Base-by-base conservation (phyloP, 1,140 invertebrate genomes). In the Achatina immaculata region DNA sequence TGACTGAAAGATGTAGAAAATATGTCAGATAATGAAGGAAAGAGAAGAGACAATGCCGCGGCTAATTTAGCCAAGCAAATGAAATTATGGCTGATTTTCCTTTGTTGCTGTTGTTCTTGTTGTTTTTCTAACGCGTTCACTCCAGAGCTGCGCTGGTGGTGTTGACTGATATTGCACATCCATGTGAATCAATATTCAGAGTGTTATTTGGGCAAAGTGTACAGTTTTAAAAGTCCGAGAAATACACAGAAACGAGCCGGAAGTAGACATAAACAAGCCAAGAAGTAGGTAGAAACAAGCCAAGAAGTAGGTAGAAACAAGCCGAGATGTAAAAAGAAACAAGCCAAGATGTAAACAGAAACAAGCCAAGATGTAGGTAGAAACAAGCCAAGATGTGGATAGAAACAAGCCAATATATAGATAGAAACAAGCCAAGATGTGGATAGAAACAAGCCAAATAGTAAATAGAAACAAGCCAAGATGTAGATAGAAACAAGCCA, bases 191-290 rank as follows among this genome's bases (percentile, higher is more conserved):
- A n/a, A n/a, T n/a, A n/a, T n/a, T n/a, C n/a, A n/a, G n/a, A n/a
- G n/a, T n/a, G n/a, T n/a, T n/a, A n/a, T n/a, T n/a, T n/a, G n/a
- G n/a, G n/a, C n/a, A n/a, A n/a, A n/a, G n/a, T n/a, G n/a, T n/a
- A n/a, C n/a, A n/a, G n/a, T n/a, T n/a, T n/a, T n/a, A n/a, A 66
- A 28, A 66, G 65, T 19, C 14, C 14, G 65, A 66, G 65, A 66
- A 66, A 19, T 14, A 66, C 9, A 66, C 14, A 66, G 65, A 66
- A 34, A 66, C 14, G 31, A 9, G 31, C 14, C 11, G 65, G 31
- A 28, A 66, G 65, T n/a, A 66, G 65, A 66, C 14, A 66, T 14
- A 66, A 28, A 66, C 14, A 66, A 34, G 11, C 14, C 14, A 34
- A 66, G 65, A 66, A 28, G 31, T 19, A 66, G 65, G 19, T 11